These are phyloP conservation scores for Pangasianodon hypophthalmus DNA, from an alignment of 2,113 vertebrate genomes.

Conservation along the genomic window DNA sequence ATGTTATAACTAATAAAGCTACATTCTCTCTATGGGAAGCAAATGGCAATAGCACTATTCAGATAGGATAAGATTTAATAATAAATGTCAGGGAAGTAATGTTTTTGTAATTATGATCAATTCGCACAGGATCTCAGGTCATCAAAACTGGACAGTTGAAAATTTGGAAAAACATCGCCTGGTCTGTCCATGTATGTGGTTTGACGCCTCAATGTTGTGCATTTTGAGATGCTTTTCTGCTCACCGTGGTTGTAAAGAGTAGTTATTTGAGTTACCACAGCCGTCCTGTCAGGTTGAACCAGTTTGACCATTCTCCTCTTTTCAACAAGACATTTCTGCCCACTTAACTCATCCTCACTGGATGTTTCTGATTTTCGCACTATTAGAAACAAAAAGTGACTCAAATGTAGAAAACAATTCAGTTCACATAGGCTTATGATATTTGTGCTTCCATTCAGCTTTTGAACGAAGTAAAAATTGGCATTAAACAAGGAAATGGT, in stretches of 20 bases:
- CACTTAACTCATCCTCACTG: background rate
- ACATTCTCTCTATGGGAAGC: constrained; percentile 60
- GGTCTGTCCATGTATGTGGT: background rate
- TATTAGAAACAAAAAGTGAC: too few relatives aligned
- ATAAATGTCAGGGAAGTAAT: background rate
- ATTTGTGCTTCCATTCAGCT: background rate
- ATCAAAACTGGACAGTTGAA: background rate
- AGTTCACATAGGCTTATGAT: too few relatives aligned
- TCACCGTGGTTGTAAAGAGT: background rate
- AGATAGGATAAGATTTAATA: background rate
- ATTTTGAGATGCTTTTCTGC: background rate
- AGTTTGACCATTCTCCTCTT: background rate
- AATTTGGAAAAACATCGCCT: background rate
- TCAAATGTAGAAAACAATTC: too few relatives aligned
- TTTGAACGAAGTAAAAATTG: background rate
- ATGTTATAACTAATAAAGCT: constrained; percentile 68
- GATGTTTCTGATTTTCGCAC: background rate
- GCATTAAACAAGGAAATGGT: background rate
- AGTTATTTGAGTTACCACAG: background rate
- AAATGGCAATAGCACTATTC: background rate
- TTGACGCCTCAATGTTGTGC: background rate
- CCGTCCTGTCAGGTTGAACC: background rate
- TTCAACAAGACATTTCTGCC: background rate
- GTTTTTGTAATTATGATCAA: background rate
- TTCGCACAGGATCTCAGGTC: background rate